Conservation (phyloP, 1,140 invertebrate species). For the Zaprionus davidi region DNA sequence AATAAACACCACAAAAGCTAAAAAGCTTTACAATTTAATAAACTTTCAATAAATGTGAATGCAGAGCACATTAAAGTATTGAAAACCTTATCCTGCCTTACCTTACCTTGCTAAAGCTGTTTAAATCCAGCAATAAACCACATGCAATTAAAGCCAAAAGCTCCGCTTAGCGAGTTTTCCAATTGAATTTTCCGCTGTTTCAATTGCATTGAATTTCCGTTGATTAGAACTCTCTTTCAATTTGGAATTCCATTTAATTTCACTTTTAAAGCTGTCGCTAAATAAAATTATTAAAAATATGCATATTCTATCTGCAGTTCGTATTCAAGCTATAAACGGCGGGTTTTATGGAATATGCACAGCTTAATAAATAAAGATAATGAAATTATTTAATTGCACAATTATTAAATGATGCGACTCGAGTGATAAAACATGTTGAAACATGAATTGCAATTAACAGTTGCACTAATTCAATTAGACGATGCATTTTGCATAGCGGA, state of each 20-base stretch:
- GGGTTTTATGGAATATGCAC: background rate
- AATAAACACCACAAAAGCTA: no score
- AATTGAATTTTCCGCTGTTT: background rate
- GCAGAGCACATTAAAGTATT: no score
- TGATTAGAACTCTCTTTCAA: background rate
- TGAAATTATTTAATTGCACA: constrained; percentile 26
- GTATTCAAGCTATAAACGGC: no score
- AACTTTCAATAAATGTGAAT: no score
- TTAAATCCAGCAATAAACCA: no score
- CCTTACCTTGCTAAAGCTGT: no score
- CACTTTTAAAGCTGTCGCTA: background rate
- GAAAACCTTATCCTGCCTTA: no score
- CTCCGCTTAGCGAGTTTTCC: background rate
- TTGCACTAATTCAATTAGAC: constrained; percentile 37
- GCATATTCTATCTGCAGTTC: background rate
- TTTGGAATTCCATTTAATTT: background rate
- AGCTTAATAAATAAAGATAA: constrained; percentile 21
- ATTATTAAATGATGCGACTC: constrained; percentile 26
- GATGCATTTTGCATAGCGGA: background rate
- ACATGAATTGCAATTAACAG: constrained; percentile 25
- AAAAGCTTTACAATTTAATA: no score
- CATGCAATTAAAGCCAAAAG: background rate
- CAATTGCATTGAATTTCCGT: background rate
- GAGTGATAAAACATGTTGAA: constrained; percentile 21
- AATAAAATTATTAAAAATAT: background rate